phyloP scores from a whole-genome alignment of 1,140 invertebrate genomes.

The Drosophila sulfurigaster region DNA sequence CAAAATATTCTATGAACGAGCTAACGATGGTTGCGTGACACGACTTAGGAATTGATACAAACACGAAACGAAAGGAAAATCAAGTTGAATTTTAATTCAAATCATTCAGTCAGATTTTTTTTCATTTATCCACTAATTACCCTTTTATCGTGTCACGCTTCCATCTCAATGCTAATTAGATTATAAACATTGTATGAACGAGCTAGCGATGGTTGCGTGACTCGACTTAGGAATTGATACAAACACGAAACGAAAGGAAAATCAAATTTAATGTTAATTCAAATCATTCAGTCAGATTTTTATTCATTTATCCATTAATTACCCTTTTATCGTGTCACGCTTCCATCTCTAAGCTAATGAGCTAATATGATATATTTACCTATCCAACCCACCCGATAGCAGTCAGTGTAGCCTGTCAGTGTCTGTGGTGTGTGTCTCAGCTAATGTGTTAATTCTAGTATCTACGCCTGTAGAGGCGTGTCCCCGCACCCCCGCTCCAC shows the following conservation, averaged over 20 bases:
- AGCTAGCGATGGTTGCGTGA: slow-evolving; percentile 24
- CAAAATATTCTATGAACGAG: slow-evolving; percentile 5
- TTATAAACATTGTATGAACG: slow-evolving; percentile 12
- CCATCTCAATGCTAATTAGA: slow-evolving; percentile 22
- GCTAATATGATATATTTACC: slow-evolving; percentile 6
- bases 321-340: slow-evolving; percentile 10
- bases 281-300: background rate
- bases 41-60: background rate
- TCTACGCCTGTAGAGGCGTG: background rate
- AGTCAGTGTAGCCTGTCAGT: slow-evolving; percentile 41
- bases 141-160: slow-evolving; percentile 11
- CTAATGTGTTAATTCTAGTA: slow-evolving; percentile 34
- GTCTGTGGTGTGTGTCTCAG: slow-evolving; percentile 69
- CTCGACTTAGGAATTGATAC: background rate
- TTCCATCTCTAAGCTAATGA: slow-evolving; percentile 19
- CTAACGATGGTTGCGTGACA: slow-evolving; percentile 25
- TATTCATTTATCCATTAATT: background rate
- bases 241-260: background rate
- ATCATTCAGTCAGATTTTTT: background rate
- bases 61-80: no score
- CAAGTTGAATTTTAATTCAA: no score
- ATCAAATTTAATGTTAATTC: no score
- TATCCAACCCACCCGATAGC: slow-evolving; percentile 48
- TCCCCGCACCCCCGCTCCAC: background rate
- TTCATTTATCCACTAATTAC: background rate